Percentiles rank a stretch among this genome's conserved stretches.
These are phyloP conservation scores for Colius striatus DNA, from an alignment of 2,113 vertebrate species.

Conservation along the genomic window DNA sequence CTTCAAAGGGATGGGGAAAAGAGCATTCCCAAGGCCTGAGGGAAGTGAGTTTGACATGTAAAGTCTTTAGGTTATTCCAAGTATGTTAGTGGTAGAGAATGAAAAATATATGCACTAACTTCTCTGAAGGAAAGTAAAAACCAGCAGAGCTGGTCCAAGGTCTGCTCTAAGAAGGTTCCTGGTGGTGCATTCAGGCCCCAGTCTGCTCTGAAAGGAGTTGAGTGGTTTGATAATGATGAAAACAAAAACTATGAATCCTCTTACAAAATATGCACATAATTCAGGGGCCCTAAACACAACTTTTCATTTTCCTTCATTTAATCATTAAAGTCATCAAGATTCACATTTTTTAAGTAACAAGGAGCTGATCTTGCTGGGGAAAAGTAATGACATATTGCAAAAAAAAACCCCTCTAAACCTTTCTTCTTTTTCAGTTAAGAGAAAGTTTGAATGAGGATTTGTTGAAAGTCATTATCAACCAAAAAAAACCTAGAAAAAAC, in stretches of 20 bases:
- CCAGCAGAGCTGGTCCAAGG: neutral
- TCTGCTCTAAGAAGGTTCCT: neutral
- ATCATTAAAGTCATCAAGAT: neutral
- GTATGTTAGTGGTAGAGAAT: neutral
- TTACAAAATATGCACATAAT: neutral
- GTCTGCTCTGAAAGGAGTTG: neutral
- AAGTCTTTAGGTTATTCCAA: neutral
- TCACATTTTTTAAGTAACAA: neutral
- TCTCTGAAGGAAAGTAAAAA: neutral
- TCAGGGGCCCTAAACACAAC: neutral
- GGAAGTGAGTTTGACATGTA: neutral
- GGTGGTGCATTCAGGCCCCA: neutral
- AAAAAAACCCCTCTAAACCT: fast-evolving
- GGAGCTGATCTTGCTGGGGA: neutral
- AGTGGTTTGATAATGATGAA: neutral
- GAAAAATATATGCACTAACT: neutral
- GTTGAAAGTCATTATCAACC: neutral
- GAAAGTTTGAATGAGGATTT: neutral
- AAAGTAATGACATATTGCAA: neutral
- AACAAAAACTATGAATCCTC: neutral
- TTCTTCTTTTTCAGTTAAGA: neutral
- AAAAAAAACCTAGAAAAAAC: neutral
- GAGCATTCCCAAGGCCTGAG: neutral
- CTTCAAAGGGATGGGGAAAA: neutral
- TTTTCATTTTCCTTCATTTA: neutral